Evolutionary conservation across 2,113 vertebrate species (phyloP), one percentile per base, ranked within the genome.

Genomic region (Sisor rabdophorus): DNA sequence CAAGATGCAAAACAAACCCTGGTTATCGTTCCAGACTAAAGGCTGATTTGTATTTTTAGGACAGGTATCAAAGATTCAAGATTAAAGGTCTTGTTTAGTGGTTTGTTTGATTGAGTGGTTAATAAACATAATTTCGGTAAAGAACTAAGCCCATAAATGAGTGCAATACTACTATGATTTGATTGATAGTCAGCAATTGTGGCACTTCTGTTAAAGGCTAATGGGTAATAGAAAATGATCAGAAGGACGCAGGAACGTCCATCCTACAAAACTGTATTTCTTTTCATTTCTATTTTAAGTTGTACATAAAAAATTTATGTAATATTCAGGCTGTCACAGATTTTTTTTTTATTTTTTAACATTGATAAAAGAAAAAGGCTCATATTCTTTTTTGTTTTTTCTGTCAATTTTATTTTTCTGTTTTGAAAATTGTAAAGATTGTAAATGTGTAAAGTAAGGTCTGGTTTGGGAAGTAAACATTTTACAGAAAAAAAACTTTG

Each of bases 391-490:
- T 63, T 86, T 71, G 77, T 79, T 80, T 58, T 63, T 84, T 56
- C 65, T n/a, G 68, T 56, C 76, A 61, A 7, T 71, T 75, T 28
- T 71, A 2, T 63, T 77, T 69, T 77, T 79, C 48, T 73, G 40
- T 58, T 71, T 67, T 75, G 28, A 71, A 85, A 81, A 84, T 86
- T 83, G 83, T 85, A 32, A 85, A 87, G 79, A 85, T 78, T 93
- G 88, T 93, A 91, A 83, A 93, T 91, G 86, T 93, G 91, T 92
- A 90, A 88, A 92, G 83, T 89, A 90, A 75, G 82, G 84, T 89
- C 86, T 78, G 85, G 52, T 82, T 82, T 91, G 86, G 86, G 87
- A 84, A 88, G 88, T 92, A 89, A 89, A 91, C 85, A 90, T 87
- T 91, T 87, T 78, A 83, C 79, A 77, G 73, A 89, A 84, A 71